A percentile compares a stretch with the other conserved stretches of the same genome.
phyloP scores from a whole-genome alignment of 1,140 invertebrate species.

The Cataglyphis hispanica region DNA sequence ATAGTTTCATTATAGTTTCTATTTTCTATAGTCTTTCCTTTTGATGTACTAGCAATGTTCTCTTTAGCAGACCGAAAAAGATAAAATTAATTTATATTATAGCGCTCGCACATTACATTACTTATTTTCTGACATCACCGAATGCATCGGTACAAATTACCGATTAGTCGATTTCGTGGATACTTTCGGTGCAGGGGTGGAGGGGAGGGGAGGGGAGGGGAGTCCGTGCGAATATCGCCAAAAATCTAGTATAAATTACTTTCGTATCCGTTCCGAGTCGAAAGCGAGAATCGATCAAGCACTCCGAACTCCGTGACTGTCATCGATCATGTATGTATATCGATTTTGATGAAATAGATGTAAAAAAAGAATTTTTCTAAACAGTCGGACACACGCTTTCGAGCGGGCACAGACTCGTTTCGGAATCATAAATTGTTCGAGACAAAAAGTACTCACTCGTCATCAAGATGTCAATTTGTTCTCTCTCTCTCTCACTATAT shows the following conservation, averaged over 20 bases:
- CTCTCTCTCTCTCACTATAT: too few species aligned
- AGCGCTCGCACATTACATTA: neutral
- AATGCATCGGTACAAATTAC: conserved; percentile 4
- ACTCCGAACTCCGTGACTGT: conserved; percentile 28
- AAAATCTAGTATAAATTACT: conserved; percentile 74
- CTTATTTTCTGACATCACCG: neutral
- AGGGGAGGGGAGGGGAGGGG: neutral
- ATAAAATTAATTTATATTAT: neutral
- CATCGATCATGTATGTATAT: conserved; percentile 28
- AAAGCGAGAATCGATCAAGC: conserved; percentile 63
- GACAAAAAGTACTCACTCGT: conserved; percentile 15
- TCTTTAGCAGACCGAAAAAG: neutral
- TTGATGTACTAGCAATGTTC: neutral
- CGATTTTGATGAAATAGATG: conserved; percentile 64
- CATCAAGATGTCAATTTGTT: conserved; percentile 4
- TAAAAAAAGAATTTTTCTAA: conserved; percentile 71
- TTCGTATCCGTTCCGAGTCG: conserved; percentile 53
- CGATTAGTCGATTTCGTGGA: conserved; percentile 70
- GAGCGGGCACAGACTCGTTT: conserved; percentile 37
- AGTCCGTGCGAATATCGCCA: conserved; percentile 75
- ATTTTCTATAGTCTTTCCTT: neutral
- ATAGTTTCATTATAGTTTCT: too few species aligned
- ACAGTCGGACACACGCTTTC: neutral
- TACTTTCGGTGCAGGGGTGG: conserved; percentile 52
- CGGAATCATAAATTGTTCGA: conserved; percentile 35